Base-by-base conservation (phyloP, 2,113 vertebrate genomes). In the Sylvietta virens region DNA sequence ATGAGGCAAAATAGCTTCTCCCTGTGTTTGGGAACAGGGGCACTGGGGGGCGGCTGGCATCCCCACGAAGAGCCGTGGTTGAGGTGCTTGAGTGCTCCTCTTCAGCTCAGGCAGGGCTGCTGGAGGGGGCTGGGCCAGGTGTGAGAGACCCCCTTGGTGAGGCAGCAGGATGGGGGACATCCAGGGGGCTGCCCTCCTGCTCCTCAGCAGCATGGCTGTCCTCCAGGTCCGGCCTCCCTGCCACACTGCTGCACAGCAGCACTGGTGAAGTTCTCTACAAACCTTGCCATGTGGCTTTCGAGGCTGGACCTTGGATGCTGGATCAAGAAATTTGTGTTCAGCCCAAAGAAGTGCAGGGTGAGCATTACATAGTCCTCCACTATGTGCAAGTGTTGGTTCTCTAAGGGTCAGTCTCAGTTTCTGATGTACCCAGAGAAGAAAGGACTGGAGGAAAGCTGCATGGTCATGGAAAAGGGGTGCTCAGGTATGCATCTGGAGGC, bases 191-290 rank as follows among this genome's bases (percentile, higher is more conserved):
- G 48, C 2, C 19, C 37, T 51, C 19, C 22, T 4, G 5, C 14
- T 19, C 54, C 31, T 19, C 0, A 1, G 37, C 35, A 85, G 37
- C 11, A 8, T 11, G 22, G 31, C 3, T 1, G 0, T 21, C 4
- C 27, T 31, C 20, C 20, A 35, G 39, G 6, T 33, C 13, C 1
- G 11, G 27, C 10, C 3, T 72, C 10, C 35, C 13, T 1, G 1
- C 11, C 24, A 16, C 27, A 22, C 13, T 3, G 3, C 23, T 42
- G 27, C 44, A 53, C 16, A 8, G 18, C 3, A 3, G 21, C 14
- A 13, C 42, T 5, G 0, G 5, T 7, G 7, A 33, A 6, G 22
- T 9, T 35, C 15, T 13, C 18, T 27, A 33, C 6, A 14, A 8
- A 27, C 0, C 4, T 11, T 17, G 18, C 6, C 2, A 1, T 13